Percentiles rank a stretch among this genome's conserved stretches.
Evolutionary conservation across 2,797 vertebrate genomes (phyloP).

Genomic region (Rhinella marina): DNA sequence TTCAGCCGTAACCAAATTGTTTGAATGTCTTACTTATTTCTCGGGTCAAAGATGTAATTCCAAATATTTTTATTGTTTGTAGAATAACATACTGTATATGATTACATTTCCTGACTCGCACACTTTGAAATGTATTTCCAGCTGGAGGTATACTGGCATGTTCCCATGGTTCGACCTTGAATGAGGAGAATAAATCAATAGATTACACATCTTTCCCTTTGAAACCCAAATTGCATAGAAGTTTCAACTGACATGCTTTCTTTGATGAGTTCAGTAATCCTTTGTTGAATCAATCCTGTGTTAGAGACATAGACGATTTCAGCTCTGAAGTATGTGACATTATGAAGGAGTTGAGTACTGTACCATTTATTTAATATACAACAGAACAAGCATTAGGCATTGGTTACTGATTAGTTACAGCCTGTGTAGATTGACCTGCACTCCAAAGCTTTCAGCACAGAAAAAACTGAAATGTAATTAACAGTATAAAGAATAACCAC

Average conservation of each 20-base stretch:
- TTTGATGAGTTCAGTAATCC: neutral
- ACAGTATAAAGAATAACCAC: neutral
- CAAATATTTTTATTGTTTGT: slow-evolving; percentile 10
- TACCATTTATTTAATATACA: neutral
- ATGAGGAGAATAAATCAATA: neutral
- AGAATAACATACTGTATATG: neutral
- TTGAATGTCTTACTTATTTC: neutral
- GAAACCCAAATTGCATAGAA: neutral
- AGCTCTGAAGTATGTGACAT: neutral
- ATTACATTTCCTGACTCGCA: neutral
- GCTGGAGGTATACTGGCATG: neutral
- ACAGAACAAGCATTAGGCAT: neutral
- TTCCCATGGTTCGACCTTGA: neutral
- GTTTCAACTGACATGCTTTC: neutral
- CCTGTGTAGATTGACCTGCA: neutral
- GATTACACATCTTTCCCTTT: neutral
- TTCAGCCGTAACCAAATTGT: neutral
- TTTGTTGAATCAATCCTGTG: neutral
- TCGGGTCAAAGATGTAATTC: slow-evolving; percentile 20
- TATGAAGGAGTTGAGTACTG: neutral
- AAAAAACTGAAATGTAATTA: neutral
- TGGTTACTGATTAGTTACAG: neutral
- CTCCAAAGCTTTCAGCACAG: no score
- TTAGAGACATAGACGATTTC: neutral
- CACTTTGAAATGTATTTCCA: neutral